Base-by-base conservation (phyloP, 2,888 invertebrate genomes). In the Drosophila pseudotalamancana region DNA sequence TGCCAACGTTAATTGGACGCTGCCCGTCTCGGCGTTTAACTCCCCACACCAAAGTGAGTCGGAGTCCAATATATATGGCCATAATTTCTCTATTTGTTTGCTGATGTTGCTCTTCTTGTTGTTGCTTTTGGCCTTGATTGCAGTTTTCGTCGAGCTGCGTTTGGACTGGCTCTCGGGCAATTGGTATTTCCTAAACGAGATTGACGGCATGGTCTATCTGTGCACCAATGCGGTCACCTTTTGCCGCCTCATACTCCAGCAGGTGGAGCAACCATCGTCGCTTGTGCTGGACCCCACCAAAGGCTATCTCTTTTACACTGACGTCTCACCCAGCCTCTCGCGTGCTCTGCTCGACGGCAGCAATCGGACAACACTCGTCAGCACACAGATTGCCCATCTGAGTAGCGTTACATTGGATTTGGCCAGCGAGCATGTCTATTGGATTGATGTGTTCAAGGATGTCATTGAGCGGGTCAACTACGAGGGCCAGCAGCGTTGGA, bases 121-220 rank as follows among this genome's bases (percentile, higher is more conserved):
- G 19, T 34, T 51, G 59, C 16, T 74, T 45, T 16, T 18, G 19
- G 31, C 23, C 5, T n/a, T 48, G 66, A 57, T 78, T 89, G 66
- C 91, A 95, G 96, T 94, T 72, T 95, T 97, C 70, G 94, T 94
- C 72, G 95, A 95, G 89, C 92, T 97, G 84, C 94, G 95, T 5
- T 90, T 95, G 72, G 97, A 98, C 92, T 98, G 97, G 97, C 92
- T 97, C 57, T 94, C 96, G 12, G 94, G 94, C 80, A 97, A 97
- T 92, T 97, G 97, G 96, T 98, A 97, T 92, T 93, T 97, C 89
- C 92, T 95, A 81, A 96, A 96, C 91, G 94, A 93, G 82, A 92
- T 92, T 53, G 93, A 94, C 70, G 94, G 94, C 88, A 93, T 94
- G 90, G 93, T 97, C 75, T 95, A 95, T 91, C 92, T 95, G 77